Base-by-base conservation (phyloP, 2,888 invertebrate species). In the Chymomyza procnemis region DNA sequence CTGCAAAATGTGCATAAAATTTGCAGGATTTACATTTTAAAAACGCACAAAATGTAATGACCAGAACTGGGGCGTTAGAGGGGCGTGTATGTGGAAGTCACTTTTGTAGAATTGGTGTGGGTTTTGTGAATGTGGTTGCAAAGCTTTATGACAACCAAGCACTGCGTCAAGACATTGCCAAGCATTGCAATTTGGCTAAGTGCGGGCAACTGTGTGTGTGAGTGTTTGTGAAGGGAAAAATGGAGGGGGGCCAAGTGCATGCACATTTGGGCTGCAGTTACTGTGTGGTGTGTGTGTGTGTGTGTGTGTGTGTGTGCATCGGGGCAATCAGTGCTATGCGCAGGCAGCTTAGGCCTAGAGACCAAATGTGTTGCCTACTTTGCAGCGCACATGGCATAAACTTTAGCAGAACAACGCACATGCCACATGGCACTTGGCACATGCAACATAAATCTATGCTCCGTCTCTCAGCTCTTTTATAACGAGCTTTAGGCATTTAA, bases 401-500 rank as follows among this genome's bases (percentile, higher is more conserved):
- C 64, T 69, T 67, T 30, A 69, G 16, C 19, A 54, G 70, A 64
- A 26, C 69, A 68, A 34, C 50, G 59, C 69, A 80, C 48, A 60
- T 74, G 69, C 60, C 75, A 72, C 58, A 50, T 78, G 78, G 69
- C 79, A 80, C 66, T 59, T 80, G 79, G 70, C 79, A 79, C 67
- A 69, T 69, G 79, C 75, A 67, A 78, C 80, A 85, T 83, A 83
- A 83, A 85, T 83, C 83, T 83, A 73, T 66, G 71, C 61, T n/a
- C 75, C 71, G 72, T 68, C 71, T 68, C 71, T 62, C 64, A 66
- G 66, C 70, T 65, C 80, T 80, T 79, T 85, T 75, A 80, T 83
- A 77, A 82, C 80, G 75, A 79, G 85, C 85, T 83, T 83, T 72
- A 79, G 83, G 83, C 83, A 85, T 83, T 83, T 83, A 83, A 80